phyloP scores from a whole-genome alignment of 2,113 vertebrate genomes.

The Psittacula cyanocephala region DNA sequence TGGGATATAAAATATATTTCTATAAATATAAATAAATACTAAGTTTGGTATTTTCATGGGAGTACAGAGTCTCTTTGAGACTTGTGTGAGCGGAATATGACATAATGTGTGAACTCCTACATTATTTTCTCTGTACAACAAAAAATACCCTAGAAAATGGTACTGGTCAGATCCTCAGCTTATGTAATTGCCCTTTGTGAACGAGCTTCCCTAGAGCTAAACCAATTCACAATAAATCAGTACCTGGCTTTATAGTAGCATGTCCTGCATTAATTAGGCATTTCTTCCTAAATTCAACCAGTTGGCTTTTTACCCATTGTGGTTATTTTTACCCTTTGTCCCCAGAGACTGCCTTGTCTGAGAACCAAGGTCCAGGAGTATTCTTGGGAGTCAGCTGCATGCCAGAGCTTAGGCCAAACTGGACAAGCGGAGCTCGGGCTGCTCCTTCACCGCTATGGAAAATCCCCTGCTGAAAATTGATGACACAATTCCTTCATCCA shows the following conservation, averaged over 20 bases:
- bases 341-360: not conserved
- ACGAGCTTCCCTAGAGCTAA: not conserved
- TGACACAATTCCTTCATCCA: conserved; percentile 62
- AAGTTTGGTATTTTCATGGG: not conserved
- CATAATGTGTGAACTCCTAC: not conserved
- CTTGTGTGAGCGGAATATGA: not conserved
- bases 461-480: conserved; percentile 23
- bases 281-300: conserved; percentile 6
- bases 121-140: not conserved
- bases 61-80: not conserved
- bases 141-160: not conserved
- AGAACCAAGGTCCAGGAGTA: conserved; percentile 18
- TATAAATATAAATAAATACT: not conserved
- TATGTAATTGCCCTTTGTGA: not conserved
- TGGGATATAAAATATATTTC: not conserved
- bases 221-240: not conserved
- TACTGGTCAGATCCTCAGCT: not conserved
- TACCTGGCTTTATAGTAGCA: not conserved
- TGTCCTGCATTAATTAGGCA: not conserved
- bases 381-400: not conserved
- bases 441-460: conserved; percentile 3
- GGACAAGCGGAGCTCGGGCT: not conserved
- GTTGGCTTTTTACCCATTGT: not conserved
- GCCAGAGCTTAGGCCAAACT: not conserved
- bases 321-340: conserved; percentile 42